Evolutionary conservation across 2,888 invertebrate species (phyloP), one percentile per base, ranked within the genome.

Genomic region (Cordilura impudica): DNA sequence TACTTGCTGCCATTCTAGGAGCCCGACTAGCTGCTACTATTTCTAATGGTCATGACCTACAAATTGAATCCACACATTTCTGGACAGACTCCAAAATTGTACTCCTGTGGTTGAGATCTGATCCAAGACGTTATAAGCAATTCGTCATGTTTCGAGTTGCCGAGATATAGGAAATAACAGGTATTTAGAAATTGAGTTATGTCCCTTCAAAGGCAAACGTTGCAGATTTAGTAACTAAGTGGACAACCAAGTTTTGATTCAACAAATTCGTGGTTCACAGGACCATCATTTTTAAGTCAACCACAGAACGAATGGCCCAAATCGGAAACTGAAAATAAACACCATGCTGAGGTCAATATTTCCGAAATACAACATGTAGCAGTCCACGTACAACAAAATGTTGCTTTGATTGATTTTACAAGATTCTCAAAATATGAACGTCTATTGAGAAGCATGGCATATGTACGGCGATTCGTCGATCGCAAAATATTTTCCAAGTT

Each of bases 41-140:
- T 47, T 18, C 29, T 0, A 70, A 78, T 19, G 67, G 26, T 2
- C 81, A 77, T 31, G 63, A 70, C 1, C 35, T 83, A 4, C 51
- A 71, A 2, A 71, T 84, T 26, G 39, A 65, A 14, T 12, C 66
- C 4, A 79, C 18, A 0, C 19, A 71, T 21, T 84, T 81, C 51
- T 85, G 84, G 85, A 72, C 83, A 3, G 84, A 86, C 45, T 86
- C 84, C 1, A 82, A 71, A 61, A 83, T 81, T 2, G 84, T 83
- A 12, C 31, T 85, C 14, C 47, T 61, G 7, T 85, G 84, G 84
- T 58, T 85, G 5, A 47, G 72, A 29, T 82, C 82, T 4, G 83
- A 84, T 7, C 79, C 81, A 1, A 71, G 84, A 51, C 45, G 8
- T 2, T 79, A 58, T 31, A 75, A 79, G 14, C 77, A 82, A 61